Percentiles rank a stretch among this genome's conserved stretches.
Conservation (phyloP, 2,888 invertebrate species). For the Drosophila paramelanica region DNA sequence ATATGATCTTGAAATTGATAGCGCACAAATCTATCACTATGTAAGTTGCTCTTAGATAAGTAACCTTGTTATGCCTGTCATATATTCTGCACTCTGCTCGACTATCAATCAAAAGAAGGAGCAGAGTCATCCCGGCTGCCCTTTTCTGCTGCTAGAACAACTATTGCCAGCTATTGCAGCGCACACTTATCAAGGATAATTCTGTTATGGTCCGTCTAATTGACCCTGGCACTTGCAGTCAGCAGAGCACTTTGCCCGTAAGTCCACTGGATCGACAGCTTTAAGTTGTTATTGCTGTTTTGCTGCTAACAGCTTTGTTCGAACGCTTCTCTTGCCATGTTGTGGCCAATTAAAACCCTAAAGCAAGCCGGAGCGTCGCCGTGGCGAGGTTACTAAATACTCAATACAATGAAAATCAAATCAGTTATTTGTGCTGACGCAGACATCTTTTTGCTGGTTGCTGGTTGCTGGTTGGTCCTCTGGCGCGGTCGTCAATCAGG, state of each 20-base stretch:
- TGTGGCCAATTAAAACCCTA: constrained; percentile 65
- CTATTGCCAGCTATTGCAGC: constrained; percentile 12
- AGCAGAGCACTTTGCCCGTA: constrained; percentile 21
- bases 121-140: constrained; percentile 12
- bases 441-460: constrained; percentile 22
- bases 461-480: constrained; percentile 1
- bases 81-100: constrained; percentile 33
- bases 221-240: constrained; percentile 34
- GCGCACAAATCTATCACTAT: constrained; percentile 1
- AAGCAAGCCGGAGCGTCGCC: constrained; percentile 8
- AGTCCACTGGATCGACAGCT: constrained; percentile 38
- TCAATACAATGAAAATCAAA: constrained; percentile 57
- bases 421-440: constrained; percentile 20
- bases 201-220: constrained; percentile 30
- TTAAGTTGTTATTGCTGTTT: constrained; percentile 47
- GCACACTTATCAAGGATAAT: constrained; percentile 36
- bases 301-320: constrained; percentile 46
- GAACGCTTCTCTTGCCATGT: constrained; percentile 19
- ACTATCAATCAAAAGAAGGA: constrained; percentile 47
- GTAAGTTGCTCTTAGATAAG: constrained; percentile 7
- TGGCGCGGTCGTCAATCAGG: constrained; percentile 64
- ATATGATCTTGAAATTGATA: constrained; percentile 7
- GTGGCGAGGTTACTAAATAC: constrained; percentile 24
- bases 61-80: constrained; percentile 27
- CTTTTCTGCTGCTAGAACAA: not conserved